Evolutionary conservation across 2,797 vertebrate genomes (phyloP).

Genomic region (Pterois miles): DNA sequence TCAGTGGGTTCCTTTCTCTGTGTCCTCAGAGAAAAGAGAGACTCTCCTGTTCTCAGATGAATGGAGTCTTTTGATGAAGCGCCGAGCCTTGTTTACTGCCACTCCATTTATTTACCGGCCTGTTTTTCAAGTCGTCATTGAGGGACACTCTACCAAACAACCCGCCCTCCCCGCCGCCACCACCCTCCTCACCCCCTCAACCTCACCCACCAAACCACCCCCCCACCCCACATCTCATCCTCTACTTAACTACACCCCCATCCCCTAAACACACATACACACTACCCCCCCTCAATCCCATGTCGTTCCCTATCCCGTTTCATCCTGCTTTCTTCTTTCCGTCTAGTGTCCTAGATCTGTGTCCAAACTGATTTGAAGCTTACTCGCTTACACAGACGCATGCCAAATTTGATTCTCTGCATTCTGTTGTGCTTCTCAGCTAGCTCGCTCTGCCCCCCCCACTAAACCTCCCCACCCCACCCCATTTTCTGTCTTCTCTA

Average conservation of each 20-base stretch:
- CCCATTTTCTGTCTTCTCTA: conserved; percentile 56
- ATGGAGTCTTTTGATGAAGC: conserved; percentile 80
- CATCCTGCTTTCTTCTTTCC: conserved; percentile 76
- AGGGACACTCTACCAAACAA: conserved; percentile 69
- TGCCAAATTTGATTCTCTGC: conserved; percentile 83
- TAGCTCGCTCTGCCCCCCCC: conserved; percentile 33
- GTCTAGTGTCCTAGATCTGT: conserved; percentile 81
- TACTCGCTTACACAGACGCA: conserved; percentile 78
- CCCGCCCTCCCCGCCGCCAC: not conserved
- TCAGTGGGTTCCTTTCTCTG: conserved; percentile 68
- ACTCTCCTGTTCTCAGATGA: conserved; percentile 80
- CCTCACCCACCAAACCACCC: conserved; percentile 43
- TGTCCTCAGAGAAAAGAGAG: conserved; percentile 76
- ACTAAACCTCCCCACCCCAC: not conserved
- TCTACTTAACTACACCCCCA: conserved; percentile 47
- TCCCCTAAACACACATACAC: conserved; percentile 46
- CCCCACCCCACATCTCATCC: conserved; percentile 60
- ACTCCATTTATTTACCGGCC: conserved; percentile 81
- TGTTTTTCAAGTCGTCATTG: conserved; percentile 79
- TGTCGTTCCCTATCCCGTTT: conserved; percentile 76
- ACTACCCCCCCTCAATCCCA: conserved; percentile 61
- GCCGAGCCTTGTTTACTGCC: conserved; percentile 78
- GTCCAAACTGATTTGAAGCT: conserved; percentile 85
- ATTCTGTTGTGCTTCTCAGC: conserved; percentile 78
- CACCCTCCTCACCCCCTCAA: conserved; percentile 17